phyloP scores from a whole-genome alignment of 2,113 vertebrate genomes.

The Varanus salvator region DNA sequence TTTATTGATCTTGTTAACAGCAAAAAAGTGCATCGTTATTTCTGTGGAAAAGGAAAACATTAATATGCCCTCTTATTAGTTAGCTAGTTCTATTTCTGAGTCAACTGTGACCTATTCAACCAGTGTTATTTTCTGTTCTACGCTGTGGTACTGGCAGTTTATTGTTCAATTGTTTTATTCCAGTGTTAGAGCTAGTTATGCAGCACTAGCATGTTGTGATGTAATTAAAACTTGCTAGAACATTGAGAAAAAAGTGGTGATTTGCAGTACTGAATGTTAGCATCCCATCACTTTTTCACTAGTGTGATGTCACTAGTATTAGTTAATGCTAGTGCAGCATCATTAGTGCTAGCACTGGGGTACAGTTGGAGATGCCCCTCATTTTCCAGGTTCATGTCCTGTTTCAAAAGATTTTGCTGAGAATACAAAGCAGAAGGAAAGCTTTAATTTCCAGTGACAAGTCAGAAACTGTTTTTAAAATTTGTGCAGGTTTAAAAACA shows the following conservation, averaged over 20 bases:
- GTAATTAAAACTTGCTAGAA: no score
- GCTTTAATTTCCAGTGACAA: not conserved
- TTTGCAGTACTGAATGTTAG: no score
- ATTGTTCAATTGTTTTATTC: conserved; percentile 15
- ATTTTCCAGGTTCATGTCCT: accelerated
- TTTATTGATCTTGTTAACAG: conserved; percentile 84
- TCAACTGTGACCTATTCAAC: not conserved
- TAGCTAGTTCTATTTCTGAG: conserved; percentile 8
- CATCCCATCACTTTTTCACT: no score
- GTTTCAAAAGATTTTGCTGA: not conserved
- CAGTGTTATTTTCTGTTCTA: accelerated
- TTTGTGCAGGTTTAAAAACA: not conserved
- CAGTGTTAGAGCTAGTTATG: no score
- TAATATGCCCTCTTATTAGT: conserved; percentile 21
- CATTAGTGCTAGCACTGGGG: no score
- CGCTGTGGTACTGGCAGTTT: not conserved
- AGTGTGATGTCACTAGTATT: no score
- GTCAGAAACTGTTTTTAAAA: not conserved
- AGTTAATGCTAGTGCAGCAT: no score
- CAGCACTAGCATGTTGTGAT: no score
- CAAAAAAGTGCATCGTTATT: conserved; percentile 63
- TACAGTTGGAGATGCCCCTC: not conserved
- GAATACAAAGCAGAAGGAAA: not conserved
- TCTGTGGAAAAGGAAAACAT: conserved; percentile 56
- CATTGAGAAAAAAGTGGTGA: no score